These are phyloP conservation scores for Hirundo rustica DNA, from an alignment of 2,797 vertebrate genomes.

Conservation along the genomic window DNA sequence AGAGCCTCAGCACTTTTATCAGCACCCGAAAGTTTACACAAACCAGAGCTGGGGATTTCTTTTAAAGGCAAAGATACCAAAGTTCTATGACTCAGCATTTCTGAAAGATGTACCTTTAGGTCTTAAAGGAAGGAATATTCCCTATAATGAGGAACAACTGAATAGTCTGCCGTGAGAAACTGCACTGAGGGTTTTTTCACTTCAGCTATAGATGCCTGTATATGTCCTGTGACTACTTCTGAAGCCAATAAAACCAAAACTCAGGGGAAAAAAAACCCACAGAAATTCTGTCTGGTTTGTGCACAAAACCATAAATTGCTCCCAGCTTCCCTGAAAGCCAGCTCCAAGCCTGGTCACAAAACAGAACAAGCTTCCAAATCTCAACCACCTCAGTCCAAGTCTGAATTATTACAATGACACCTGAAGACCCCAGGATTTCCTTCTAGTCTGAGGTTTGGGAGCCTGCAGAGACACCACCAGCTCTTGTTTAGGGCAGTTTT, in stretches of 20 bases:
- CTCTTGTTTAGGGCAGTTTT: neutral
- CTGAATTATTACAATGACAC: neutral
- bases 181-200: neutral
- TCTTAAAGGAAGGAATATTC: conserved; percentile 20
- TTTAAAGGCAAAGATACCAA: neutral
- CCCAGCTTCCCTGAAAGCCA: neutral
- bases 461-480: neutral
- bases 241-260: conserved; percentile 36
- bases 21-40: neutral
- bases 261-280: neutral
- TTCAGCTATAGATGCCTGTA: neutral
- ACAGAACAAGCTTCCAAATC: neutral
- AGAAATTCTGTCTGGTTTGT: conserved; percentile 51
- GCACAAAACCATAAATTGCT: conserved; percentile 38
- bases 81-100: conserved; percentile 28
- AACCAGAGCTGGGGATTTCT: neutral
- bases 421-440: neutral
- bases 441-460: neutral
- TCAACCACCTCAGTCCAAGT: neutral
- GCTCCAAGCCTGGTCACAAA: neutral
- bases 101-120: neutral
- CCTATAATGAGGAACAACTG: neutral
- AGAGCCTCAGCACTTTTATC: neutral
- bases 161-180: neutral
- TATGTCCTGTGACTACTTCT: conserved; percentile 5